phyloP scores from a whole-genome alignment of 1,140 invertebrate species.

The Penaeus japonicus region DNA sequence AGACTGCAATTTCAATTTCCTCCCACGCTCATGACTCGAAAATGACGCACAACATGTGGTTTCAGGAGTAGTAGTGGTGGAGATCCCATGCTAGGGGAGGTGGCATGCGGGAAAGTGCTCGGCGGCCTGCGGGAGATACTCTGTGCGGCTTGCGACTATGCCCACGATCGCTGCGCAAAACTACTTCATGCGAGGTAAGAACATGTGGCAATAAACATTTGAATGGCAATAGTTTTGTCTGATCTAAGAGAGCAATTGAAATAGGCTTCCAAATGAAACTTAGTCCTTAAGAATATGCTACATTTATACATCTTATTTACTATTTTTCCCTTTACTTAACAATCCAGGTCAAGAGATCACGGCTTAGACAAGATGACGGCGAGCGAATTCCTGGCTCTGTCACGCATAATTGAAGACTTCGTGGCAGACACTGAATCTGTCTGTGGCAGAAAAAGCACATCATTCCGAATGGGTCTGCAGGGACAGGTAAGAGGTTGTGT shows the following conservation, averaged over 20 bases:
- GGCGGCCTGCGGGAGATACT: constrained; percentile 80
- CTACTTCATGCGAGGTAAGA: constrained; percentile 77
- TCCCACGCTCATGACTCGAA: no score
- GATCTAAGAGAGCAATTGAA: no score
- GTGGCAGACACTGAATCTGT: constrained; percentile 78
- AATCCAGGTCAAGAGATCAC: constrained; percentile 42
- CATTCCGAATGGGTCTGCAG: constrained; percentile 83
- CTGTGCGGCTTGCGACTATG: constrained; percentile 84
- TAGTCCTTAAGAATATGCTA: not conserved
- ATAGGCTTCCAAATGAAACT: not conserved
- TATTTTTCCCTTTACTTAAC: not conserved
- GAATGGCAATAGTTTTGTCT: no score
- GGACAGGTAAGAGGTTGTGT: constrained; percentile 68
- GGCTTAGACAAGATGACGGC: constrained; percentile 63
- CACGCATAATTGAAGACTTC: constrained; percentile 81
- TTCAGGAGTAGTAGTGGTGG: constrained; percentile 38
- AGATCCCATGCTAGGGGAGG: constrained; percentile 69
- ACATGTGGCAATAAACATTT: constrained; percentile 62
- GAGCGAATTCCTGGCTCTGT: constrained; percentile 80
- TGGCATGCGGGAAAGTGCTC: constrained; percentile 75
- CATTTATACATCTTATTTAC: not conserved
- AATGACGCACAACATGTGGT: not conserved
- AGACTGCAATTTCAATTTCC: no score
- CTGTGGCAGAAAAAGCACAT: constrained; percentile 80
- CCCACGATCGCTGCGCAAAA: constrained; percentile 88